Evolutionary conservation across 2,888 invertebrate genomes (phyloP), one percentile per base, ranked within the genome.

Genomic region (Belgica antarctica): DNA sequence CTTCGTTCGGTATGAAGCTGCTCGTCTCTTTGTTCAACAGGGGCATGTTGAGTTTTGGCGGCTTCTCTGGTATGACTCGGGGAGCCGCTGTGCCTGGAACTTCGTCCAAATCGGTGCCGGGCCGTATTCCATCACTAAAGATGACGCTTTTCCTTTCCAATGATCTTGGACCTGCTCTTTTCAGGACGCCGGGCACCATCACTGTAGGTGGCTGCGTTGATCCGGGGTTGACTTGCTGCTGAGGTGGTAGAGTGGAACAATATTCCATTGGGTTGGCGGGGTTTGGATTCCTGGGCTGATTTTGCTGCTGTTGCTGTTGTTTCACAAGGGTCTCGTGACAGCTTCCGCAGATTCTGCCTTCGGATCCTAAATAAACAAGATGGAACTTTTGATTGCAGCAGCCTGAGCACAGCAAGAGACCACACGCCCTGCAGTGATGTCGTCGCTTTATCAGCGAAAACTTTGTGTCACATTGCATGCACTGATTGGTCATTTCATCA

Each of bases 361-460:
- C 90, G 75, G 85, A 85, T 52, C 86, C 86, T 77, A 91, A 82
- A 77, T 91, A 92, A 72, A 86, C 85, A 71, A 93, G 80, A 73
- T 84, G 84, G 72, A 86, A 86, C 76, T 86, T 88, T 77, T 87
- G 82, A 70, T 85, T 87, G 76, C 92, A 92, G 77, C 92, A 93
- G 72, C 86, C 84, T 27, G 87, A 87, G 79, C 92, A 92, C 17
- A 92, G 81, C 1, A 94, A 89, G 81, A 89, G 85, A 72, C 93
- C 93, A 77, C 93, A 94, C 61, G 92, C 91, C 68, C 94, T 82
- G 77, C 94, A 94, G 79, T 94, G 94, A 80, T 95, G 94, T 36
- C 94, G 82, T 52, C 93, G 83, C 77, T 89, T 89, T 63, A 93
- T 84, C 72, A 94, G 84, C 1, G 89, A 92, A 78, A 94, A 95